A percentile compares a stretch with the other conserved stretches of the same genome.
phyloP scores from a whole-genome alignment of 2,888 invertebrate genomes.

The Steinernema carpocapsae region DNA sequence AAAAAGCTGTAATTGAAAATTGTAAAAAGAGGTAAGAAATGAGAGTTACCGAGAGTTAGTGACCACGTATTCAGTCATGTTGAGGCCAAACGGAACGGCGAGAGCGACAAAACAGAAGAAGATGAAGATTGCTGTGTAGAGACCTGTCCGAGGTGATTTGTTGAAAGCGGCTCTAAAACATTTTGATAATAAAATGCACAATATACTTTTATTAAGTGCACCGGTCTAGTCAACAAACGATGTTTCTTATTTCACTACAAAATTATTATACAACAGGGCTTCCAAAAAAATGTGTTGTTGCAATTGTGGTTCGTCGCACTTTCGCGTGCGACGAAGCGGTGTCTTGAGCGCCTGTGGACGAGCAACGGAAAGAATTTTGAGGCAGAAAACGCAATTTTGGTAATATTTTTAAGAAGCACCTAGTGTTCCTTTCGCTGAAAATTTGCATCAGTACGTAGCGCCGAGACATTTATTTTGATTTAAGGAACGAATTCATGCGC shows the following conservation, averaged over 20 bases:
- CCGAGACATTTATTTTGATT: no score
- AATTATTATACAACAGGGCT: no score
- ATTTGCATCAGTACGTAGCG: no score
- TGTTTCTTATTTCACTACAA: background rate
- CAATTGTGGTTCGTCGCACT: no score
- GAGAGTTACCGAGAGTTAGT: slow-evolving; percentile 40
- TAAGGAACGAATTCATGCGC: no score
- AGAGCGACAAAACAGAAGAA: slow-evolving; percentile 45
- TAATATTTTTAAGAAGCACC: no score
- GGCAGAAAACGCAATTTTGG: no score
- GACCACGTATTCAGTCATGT: slow-evolving; percentile 50
- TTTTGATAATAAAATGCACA: slow-evolving; percentile 29
- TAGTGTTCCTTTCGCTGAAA: no score
- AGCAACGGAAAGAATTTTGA: no score
- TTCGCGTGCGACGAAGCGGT: no score
- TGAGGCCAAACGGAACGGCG: slow-evolving; percentile 49
- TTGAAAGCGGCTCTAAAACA: slow-evolving; percentile 60
- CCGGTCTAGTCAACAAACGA: background rate
- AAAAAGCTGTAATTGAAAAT: background rate
- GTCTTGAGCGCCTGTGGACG: no score
- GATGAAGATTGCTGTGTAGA: slow-evolving; percentile 55
- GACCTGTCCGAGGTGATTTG: slow-evolving; percentile 53
- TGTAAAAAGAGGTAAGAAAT: slow-evolving; percentile 38
- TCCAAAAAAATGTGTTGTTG: no score
- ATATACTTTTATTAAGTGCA: background rate